Conservation (phyloP, 1,140 invertebrate species). For the Danaus plexippus region DNA sequence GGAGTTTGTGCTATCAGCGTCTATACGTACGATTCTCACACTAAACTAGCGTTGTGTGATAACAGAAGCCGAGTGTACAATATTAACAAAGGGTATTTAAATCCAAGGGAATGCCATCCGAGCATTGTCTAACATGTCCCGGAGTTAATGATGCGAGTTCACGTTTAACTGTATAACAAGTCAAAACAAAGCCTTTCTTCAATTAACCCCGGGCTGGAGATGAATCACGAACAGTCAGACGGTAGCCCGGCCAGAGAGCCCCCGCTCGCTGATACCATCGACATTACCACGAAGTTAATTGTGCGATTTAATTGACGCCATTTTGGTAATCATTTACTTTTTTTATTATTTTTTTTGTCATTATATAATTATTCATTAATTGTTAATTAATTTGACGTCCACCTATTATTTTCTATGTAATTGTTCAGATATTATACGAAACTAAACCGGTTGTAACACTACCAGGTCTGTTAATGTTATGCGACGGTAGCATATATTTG, state of each 20-base stretch:
- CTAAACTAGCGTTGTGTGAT: too few species aligned
- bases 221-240: conserved; percentile 51
- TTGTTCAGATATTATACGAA: conserved; percentile 1
- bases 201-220: conserved; percentile 45
- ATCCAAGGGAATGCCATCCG: not conserved
- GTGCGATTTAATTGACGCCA: conserved; percentile 52
- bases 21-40: too few species aligned
- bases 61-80: too few species aligned
- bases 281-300: conserved; percentile 54
- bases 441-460: conserved; percentile 10
- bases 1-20: too few species aligned
- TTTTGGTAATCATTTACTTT: conserved; percentile 24
- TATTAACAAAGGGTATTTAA: not conserved
- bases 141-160: conserved; percentile 26
- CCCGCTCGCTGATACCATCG: conserved; percentile 51
- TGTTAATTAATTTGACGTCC: conserved; percentile 2
- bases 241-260: conserved; percentile 56
- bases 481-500: conserved; percentile 27
- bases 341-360: not conserved
- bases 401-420: not conserved
- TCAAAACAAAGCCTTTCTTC: conserved; percentile 37
- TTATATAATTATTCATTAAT: too few species aligned
- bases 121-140: conserved; percentile 20
- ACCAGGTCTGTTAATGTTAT: conserved; percentile 23
- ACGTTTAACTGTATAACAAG: conserved; percentile 25